phyloP scores from a whole-genome alignment of 2,888 invertebrate species.

The Noctua janthe region DNA sequence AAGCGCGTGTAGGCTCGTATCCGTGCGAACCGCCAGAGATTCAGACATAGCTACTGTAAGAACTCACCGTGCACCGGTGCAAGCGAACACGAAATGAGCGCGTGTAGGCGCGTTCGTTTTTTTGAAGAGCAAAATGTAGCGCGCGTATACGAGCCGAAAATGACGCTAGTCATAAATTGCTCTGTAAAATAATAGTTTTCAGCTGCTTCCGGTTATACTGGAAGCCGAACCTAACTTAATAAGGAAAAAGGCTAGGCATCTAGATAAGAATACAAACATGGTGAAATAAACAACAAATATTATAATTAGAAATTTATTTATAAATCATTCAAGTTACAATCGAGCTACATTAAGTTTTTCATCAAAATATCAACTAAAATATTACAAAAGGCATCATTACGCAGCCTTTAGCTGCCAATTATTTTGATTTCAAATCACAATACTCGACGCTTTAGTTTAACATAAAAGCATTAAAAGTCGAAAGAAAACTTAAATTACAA shows the following conservation, averaged over 20 bases:
- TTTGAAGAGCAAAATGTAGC: not conserved
- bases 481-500: constrained; percentile 39
- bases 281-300: not conserved
- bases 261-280: not conserved
- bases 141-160: not conserved
- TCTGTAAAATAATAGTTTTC: not conserved
- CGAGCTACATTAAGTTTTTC: constrained; percentile 47
- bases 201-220: not conserved
- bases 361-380: constrained; percentile 41
- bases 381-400: constrained; percentile 12
- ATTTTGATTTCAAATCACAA: constrained; percentile 45
- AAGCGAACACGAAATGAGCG: not conserved
- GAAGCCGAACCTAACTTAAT: not conserved
- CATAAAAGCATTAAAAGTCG: constrained; percentile 54
- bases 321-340: constrained; percentile 65
- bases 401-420: constrained; percentile 22
- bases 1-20: not conserved
- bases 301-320: constrained; percentile 68
- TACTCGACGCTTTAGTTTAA: constrained; percentile 40
- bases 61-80: not conserved
- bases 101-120: not conserved
- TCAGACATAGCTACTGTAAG: not conserved
- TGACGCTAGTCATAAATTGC: not conserved
- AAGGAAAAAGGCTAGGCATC: not conserved
- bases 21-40: too few relatives aligned